phyloP scores from a whole-genome alignment of 2,888 invertebrate genomes.

The Pogonocherus hispidulus region DNA sequence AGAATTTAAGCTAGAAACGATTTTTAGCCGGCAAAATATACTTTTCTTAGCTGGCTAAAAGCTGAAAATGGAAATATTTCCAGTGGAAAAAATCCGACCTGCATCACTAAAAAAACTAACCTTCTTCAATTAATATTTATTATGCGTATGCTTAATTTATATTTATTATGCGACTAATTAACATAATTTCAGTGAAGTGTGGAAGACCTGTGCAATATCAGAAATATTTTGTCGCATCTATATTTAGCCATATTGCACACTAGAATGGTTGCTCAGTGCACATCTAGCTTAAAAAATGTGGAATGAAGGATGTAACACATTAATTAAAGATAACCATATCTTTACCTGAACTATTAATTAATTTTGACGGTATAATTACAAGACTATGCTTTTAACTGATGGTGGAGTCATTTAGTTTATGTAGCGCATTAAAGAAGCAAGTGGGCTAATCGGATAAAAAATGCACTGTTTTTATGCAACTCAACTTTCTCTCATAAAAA shows the following conservation, averaged over 20 bases:
- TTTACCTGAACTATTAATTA: constrained; percentile 4
- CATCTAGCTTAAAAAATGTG: background rate
- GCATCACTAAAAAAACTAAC: no score
- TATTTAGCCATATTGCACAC: constrained; percentile 1
- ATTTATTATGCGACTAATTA: no score
- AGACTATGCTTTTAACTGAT: background rate
- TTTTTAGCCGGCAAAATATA: no score
- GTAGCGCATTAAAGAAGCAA: constrained; percentile 5
- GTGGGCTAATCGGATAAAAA: constrained; percentile 2
- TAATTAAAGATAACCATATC: constrained; percentile 1
- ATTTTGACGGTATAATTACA: constrained; percentile 11
- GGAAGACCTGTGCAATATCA: background rate
- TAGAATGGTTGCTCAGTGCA: background rate
- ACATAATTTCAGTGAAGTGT: no score
- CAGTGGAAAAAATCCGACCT: no score
- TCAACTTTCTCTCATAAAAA: constrained; percentile 3
- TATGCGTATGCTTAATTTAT: no score
- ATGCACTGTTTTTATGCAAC: no score
- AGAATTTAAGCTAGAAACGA: no score
- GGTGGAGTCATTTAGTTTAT: background rate
- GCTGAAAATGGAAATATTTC: no score
- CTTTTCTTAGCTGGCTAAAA: no score
- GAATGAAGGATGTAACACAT: background rate
- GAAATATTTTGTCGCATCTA: background rate
- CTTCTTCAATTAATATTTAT: no score